phyloP scores from a whole-genome alignment of 2,797 vertebrate species.

The Lepus townsendii region DNA sequence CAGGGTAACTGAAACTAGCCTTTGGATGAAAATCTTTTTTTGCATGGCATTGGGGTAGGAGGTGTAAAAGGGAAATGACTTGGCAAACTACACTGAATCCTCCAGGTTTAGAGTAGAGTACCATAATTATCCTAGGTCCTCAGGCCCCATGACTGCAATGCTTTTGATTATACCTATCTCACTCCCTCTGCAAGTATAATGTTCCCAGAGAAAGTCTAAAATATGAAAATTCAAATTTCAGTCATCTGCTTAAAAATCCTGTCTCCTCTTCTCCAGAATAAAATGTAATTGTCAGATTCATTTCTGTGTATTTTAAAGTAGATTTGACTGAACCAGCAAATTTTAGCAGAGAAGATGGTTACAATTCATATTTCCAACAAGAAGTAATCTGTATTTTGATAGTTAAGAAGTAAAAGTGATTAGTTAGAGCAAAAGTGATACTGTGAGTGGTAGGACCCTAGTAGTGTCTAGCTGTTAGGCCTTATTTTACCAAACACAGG shows the following conservation, averaged over 20 bases:
- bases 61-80: background rate
- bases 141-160: background rate
- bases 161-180: background rate
- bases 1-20: background rate
- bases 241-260: background rate
- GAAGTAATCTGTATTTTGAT: background rate
- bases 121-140: too few species aligned
- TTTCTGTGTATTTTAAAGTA: background rate
- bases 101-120: background rate
- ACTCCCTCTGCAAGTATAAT: background rate
- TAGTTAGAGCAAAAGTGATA: background rate
- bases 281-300: background rate
- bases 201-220: slow-evolving; percentile 21
- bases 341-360: background rate
- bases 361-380: slow-evolving; percentile 8
- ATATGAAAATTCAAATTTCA: background rate
- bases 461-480: accelerated
- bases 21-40: background rate
- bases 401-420: background rate
- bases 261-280: background rate
- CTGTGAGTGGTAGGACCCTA: accelerated
- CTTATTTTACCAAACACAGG: background rate
- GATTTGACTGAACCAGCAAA: background rate
- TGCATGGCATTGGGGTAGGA: background rate
- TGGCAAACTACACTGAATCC: background rate